A percentile compares a stretch with the other conserved stretches of the same genome.
These are phyloP conservation scores for Glaucidium brasilianum DNA, from an alignment of 2,113 vertebrate genomes.

Conservation along the genomic window DNA sequence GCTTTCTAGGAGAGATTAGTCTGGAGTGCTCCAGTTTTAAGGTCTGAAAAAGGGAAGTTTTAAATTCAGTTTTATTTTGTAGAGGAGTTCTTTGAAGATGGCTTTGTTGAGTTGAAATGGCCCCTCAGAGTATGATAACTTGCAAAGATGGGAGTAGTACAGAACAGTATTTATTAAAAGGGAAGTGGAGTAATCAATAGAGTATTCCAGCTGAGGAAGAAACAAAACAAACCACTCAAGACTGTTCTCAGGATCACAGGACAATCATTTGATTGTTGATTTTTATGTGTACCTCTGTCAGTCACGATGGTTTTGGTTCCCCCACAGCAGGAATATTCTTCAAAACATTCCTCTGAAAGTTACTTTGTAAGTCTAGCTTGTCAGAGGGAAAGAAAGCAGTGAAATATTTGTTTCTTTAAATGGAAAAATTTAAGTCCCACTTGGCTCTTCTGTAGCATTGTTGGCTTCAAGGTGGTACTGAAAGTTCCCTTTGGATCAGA, in stretches of 20 bases:
- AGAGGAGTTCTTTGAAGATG: neutral
- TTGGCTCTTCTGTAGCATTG: neutral
- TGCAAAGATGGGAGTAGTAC: neutral
- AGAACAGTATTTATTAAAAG: neutral
- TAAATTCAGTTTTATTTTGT: neutral
- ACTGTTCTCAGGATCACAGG: neutral
- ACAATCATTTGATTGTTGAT: neutral
- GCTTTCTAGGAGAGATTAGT: neutral
- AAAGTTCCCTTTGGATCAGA: conserved; percentile 36
- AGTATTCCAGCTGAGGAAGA: neutral
- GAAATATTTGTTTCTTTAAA: conserved; percentile 9
- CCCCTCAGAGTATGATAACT: neutral
- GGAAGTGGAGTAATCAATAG: neutral
- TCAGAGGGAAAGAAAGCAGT: neutral
- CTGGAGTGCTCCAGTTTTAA: neutral
- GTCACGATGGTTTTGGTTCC: neutral
- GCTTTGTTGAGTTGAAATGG: neutral
- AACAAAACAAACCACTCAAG: neutral
- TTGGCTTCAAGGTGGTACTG: conserved; percentile 53
- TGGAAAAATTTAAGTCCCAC: conserved; percentile 1
- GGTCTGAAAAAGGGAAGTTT: neutral
- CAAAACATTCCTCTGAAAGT: neutral
- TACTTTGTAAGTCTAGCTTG: neutral
- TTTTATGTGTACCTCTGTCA: neutral
- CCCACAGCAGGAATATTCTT: neutral